These are phyloP conservation scores for Idaea dimidiata DNA, from an alignment of 2,888 invertebrate species.

Conservation along the genomic window DNA sequence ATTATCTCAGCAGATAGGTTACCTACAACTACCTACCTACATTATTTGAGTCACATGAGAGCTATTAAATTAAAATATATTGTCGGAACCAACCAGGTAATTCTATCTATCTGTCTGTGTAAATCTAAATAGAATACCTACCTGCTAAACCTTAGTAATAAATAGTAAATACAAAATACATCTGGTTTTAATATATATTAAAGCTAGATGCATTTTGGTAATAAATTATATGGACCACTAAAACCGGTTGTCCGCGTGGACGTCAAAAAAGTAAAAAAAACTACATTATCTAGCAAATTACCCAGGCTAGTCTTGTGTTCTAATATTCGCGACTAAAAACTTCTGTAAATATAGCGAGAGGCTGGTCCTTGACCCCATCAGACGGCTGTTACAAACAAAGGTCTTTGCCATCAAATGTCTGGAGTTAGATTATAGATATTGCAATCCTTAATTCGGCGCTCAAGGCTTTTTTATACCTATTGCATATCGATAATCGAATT, in stretches of 20 bases:
- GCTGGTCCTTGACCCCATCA: background rate
- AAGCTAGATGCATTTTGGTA: too few relatives aligned
- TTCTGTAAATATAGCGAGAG: background rate
- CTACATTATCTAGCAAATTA: background rate
- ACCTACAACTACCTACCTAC: too few relatives aligned
- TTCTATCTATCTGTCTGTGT: background rate
- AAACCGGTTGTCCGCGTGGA: background rate
- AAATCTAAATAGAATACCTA: background rate
- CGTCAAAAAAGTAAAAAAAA: background rate
- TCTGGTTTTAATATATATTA: background rate
- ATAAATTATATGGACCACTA: background rate
- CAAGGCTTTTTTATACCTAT: background rate
- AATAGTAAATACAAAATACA: background rate
- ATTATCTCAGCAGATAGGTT: too few relatives aligned
- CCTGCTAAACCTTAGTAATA: background rate
- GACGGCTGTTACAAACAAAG: slow-evolving; percentile 2
- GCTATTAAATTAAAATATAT: background rate
- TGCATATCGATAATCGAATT: background rate
- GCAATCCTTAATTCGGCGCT: slow-evolving; percentile 4
- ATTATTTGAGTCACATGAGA: background rate
- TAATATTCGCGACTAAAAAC: background rate
- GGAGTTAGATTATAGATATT: background rate
- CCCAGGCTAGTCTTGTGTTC: background rate
- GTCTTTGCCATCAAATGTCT: slow-evolving; percentile 5
- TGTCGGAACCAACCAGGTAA: background rate